Percentiles rank a stretch among this genome's conserved stretches.
Evolutionary conservation across 2,113 vertebrate genomes (phyloP).

Genomic region (Lontra canadensis): DNA sequence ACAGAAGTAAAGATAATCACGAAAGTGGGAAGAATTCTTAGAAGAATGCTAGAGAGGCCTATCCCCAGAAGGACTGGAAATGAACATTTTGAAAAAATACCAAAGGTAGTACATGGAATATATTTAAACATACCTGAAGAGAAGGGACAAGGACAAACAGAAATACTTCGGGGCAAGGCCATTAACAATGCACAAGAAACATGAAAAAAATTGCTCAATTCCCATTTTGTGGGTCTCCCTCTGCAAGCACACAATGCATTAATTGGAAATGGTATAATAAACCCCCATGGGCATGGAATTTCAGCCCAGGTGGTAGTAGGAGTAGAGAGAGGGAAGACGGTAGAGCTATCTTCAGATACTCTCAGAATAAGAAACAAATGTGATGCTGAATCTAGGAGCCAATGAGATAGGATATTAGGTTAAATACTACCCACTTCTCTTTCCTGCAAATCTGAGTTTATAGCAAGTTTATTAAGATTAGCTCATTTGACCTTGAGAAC

Average conservation of each 20-base stretch:
- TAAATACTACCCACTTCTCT: background rate
- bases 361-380: background rate
- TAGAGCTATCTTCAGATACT: background rate
- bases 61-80: background rate
- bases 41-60: background rate
- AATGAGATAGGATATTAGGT: rapidly evolving
- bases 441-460: background rate
- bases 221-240: background rate
- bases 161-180: background rate
- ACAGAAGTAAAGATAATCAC: background rate
- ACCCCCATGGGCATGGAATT: background rate
- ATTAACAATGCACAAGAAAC: background rate
- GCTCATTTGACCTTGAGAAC: background rate
- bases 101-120: background rate
- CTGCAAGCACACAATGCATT: background rate
- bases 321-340: rapidly evolving
- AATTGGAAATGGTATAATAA: background rate
- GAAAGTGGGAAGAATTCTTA: background rate
- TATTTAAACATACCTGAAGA: background rate
- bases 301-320: background rate
- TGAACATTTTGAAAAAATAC: background rate
- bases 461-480: background rate
- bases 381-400: too few relatives aligned
- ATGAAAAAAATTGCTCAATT: background rate
- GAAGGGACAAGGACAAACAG: background rate